A percentile compares a stretch with the other conserved stretches of the same genome.
Evolutionary conservation across 2,113 vertebrate genomes (phyloP).

Genomic region (Mellivora capensis): DNA sequence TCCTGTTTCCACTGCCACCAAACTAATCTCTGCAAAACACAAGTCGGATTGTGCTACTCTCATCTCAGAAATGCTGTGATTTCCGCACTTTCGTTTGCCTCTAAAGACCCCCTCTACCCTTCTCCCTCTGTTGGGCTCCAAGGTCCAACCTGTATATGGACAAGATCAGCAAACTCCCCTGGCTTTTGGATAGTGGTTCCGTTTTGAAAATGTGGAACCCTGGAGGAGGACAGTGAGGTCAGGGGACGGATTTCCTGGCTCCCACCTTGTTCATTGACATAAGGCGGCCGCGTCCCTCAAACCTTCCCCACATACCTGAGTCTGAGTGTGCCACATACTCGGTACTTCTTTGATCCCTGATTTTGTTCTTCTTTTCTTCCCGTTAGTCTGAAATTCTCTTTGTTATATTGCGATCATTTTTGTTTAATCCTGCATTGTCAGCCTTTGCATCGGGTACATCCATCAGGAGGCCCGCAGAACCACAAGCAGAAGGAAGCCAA

Average conservation of each 20-base stretch:
- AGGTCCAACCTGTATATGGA: not conserved
- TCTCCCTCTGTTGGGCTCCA: not conserved
- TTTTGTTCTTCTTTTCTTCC: not conserved
- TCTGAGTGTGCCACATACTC: not conserved
- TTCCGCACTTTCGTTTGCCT: not conserved
- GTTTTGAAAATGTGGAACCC: not conserved
- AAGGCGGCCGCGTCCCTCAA: not conserved
- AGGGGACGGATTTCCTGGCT: not conserved
- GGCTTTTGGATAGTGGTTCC: not conserved
- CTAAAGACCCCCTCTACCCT: not conserved
- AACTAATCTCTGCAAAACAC: not conserved
- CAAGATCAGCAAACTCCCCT: not conserved
- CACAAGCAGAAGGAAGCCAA: not conserved
- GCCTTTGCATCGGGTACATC: not conserved
- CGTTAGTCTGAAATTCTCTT: not conserved
- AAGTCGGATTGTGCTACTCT: not conserved
- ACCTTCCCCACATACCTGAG: fast-evolving
- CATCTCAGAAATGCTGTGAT: not conserved
- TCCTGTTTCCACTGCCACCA: not conserved
- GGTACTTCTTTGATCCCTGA: not conserved
- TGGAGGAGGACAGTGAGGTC: not conserved
- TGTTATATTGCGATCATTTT: not conserved
- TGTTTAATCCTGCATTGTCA: not conserved
- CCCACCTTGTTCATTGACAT: not conserved
- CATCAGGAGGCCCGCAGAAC: not conserved